phyloP scores from a whole-genome alignment of 2,113 vertebrate genomes.

The Muscicapa adusta region DNA sequence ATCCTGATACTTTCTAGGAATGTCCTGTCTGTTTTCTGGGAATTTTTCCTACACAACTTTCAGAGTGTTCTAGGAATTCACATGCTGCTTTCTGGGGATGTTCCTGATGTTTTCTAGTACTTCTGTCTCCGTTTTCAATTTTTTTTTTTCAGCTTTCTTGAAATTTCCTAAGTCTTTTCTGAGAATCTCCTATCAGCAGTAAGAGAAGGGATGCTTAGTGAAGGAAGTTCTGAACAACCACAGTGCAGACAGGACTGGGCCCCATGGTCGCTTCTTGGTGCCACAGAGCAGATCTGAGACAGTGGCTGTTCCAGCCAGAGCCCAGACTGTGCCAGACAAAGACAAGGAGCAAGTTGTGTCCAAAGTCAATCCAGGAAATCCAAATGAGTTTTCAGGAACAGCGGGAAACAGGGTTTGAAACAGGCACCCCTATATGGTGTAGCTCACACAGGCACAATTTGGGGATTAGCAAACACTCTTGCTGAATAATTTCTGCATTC shows the following conservation, averaged over 20 bases:
- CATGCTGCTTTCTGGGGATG: background rate
- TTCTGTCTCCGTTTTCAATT: no score
- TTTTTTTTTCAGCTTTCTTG: background rate
- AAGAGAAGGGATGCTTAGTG: background rate
- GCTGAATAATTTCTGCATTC: background rate
- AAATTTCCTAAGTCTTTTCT: background rate
- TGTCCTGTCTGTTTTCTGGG: background rate
- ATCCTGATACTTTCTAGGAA: background rate
- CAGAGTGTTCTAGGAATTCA: background rate
- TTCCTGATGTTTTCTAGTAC: background rate
- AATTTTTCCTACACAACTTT: background rate
- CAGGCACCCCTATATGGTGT: background rate
- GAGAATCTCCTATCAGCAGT: background rate
- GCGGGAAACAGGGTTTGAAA: background rate
- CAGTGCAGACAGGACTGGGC: background rate
- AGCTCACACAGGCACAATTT: background rate
- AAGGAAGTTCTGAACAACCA: background rate
- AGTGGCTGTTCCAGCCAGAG: background rate
- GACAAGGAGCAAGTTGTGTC: background rate
- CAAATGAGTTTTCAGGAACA: background rate
- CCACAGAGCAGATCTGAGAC: background rate
- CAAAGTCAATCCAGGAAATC: background rate
- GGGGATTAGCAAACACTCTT: background rate
- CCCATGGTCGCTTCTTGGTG: background rate
- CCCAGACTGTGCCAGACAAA: background rate